A percentile compares a stretch with the other conserved stretches of the same genome.
Conservation (phyloP, 1,140 invertebrate species). For the Penaeus indicus region DNA sequence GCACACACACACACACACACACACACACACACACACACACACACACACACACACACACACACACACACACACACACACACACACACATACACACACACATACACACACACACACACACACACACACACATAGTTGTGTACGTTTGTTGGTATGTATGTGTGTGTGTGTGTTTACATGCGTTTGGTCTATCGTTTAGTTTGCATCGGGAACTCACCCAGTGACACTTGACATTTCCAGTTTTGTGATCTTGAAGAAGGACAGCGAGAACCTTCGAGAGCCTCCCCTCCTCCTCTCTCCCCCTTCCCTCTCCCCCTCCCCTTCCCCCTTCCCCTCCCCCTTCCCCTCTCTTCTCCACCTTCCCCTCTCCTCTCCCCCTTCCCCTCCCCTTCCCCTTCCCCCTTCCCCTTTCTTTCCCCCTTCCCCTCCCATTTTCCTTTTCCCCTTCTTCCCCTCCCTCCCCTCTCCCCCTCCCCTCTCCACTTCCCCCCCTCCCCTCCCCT, state of each 20-base stretch:
- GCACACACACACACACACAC: slow-evolving; percentile 22
- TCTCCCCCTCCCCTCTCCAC: too few species aligned
- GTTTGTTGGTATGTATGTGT: neutral
- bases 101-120: slow-evolving; percentile 9
- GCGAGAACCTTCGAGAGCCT: neutral
- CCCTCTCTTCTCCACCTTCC: neutral
- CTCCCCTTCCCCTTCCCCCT: too few species aligned
- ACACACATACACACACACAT: slow-evolving; percentile 13
- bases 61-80: neutral
- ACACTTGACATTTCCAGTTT: neutral
- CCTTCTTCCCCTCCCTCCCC: too few species aligned
- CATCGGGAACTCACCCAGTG: neutral
- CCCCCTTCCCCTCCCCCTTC: neutral
- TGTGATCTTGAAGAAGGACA: neutral
- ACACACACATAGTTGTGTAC: slow-evolving; percentile 28
- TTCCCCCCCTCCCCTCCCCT: too few species aligned
- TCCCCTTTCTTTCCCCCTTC: too few species aligned
- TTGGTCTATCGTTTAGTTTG: neutral
- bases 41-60: neutral
- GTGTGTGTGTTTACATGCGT: neutral
- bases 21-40: neutral
- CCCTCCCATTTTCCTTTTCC: too few species aligned
- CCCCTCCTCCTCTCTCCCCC: neutral
- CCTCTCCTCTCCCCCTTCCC: too few species aligned
- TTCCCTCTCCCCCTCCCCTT: neutral